Conservation (phyloP, 2,797 vertebrate genomes). For the Peromyscus aztecus region DNA sequence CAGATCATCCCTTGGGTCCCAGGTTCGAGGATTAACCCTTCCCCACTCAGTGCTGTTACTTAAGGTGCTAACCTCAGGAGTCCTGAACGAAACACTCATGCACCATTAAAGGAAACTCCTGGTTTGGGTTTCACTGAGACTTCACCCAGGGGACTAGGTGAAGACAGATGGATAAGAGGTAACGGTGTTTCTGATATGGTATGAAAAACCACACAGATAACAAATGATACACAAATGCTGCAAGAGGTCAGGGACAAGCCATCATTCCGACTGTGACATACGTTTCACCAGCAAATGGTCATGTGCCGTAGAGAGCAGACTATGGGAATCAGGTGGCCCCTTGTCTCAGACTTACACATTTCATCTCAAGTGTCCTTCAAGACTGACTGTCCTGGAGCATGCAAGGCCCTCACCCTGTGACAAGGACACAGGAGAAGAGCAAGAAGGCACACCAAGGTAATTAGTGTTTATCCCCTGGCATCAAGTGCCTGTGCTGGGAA, state of each 20-base stretch:
- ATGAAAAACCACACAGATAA: background rate
- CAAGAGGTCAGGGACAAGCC: background rate
- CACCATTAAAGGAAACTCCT: background rate
- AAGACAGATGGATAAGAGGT: background rate
- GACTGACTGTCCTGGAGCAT: background rate
- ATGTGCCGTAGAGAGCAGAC: background rate
- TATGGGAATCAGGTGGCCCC: background rate
- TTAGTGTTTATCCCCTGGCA: background rate
- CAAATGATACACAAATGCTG: background rate
- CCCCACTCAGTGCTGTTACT: fast-evolving
- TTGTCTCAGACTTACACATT: background rate
- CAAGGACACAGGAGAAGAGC: background rate
- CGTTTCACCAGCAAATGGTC: background rate
- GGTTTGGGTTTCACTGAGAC: background rate
- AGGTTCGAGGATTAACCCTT: fast-evolving
- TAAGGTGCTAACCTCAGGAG: background rate
- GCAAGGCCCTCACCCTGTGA: background rate
- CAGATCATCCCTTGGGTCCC: background rate
- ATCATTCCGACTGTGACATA: background rate
- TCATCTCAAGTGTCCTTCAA: background rate
- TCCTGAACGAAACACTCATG: background rate
- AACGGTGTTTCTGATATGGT: background rate
- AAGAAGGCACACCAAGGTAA: background rate
- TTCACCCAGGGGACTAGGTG: background rate
- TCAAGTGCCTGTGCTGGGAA: background rate